Percentiles rank a stretch among this genome's conserved stretches.
Conservation (phyloP, 2,888 invertebrate genomes). For the Brenthis ino region DNA sequence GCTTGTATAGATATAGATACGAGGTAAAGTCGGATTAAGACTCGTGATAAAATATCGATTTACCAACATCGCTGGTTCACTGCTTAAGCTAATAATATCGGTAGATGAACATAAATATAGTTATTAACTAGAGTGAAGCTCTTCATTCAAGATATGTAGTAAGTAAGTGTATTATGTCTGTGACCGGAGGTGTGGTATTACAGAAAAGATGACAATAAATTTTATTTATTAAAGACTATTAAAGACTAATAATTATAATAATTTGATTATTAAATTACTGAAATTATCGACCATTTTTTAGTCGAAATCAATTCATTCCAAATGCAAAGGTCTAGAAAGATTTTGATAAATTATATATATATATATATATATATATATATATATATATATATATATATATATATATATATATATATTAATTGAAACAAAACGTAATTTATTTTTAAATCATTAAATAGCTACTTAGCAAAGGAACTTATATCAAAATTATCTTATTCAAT, state of each 20-base stretch:
- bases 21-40: not conserved
- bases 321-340: no score
- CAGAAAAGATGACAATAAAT: not conserved
- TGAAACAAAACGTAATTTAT: no score
- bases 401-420: no score
- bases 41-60: slow-evolving; percentile 7
- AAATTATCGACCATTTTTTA: not conserved
- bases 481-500: no score
- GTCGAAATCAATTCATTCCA: not conserved
- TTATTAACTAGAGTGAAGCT: slow-evolving; percentile 10
- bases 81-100: not conserved
- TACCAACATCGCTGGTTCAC: not conserved
- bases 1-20: not conserved
- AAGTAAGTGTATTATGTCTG: slow-evolving; percentile 6
- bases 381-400: no score
- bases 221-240: not conserved
- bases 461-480: no score
- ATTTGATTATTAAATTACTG: no score
- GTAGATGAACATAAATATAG: slow-evolving; percentile 4
- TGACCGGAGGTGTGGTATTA: slow-evolving; percentile 13
- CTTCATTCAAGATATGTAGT: slow-evolving; percentile 5
- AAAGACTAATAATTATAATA: not conserved
- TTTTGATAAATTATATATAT: no score
- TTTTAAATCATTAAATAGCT: no score
- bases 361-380: no score